A percentile compares a stretch with the other conserved stretches of the same genome.
Conservation (phyloP, 2,888 invertebrate species). For the Uloborus plumipes region DNA sequence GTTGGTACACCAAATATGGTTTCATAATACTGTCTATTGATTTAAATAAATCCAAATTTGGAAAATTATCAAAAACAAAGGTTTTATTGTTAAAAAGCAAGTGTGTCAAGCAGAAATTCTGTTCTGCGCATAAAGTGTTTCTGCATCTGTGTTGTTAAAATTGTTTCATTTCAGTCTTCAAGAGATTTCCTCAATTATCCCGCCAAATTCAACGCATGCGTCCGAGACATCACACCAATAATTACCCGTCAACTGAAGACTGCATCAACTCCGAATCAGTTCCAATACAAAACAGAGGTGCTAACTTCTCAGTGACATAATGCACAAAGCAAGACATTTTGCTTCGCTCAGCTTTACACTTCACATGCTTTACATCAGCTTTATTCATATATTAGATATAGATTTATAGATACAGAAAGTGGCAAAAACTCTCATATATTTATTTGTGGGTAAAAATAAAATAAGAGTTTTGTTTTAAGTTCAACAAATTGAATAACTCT, state of each 20-base stretch:
- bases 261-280: conserved; percentile 28
- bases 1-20: too few species aligned
- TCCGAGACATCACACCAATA: conserved; percentile 42
- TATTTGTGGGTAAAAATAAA: too few species aligned
- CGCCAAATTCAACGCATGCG: conserved; percentile 59
- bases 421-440: too few species aligned
- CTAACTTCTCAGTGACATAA: conserved; percentile 17
- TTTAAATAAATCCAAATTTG: too few species aligned
- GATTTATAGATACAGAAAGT: background rate
- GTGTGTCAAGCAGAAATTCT: too few species aligned
- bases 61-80: too few species aligned
- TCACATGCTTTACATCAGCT: background rate
- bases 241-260: conserved; percentile 46
- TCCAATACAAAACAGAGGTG: conserved; percentile 44
- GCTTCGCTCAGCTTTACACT: background rate
- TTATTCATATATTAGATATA: background rate
- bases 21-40: too few species aligned
- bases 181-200: conserved; percentile 56
- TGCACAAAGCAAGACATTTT: too few species aligned
- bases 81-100: too few species aligned
- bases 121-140: too few species aligned
- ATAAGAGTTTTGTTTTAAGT: too few species aligned
- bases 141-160: conserved; percentile 16
- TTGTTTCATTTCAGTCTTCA: conserved; percentile 58
- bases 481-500: too few species aligned